phyloP scores from a whole-genome alignment of 2,888 invertebrate genomes.

The Syritta pipiens region DNA sequence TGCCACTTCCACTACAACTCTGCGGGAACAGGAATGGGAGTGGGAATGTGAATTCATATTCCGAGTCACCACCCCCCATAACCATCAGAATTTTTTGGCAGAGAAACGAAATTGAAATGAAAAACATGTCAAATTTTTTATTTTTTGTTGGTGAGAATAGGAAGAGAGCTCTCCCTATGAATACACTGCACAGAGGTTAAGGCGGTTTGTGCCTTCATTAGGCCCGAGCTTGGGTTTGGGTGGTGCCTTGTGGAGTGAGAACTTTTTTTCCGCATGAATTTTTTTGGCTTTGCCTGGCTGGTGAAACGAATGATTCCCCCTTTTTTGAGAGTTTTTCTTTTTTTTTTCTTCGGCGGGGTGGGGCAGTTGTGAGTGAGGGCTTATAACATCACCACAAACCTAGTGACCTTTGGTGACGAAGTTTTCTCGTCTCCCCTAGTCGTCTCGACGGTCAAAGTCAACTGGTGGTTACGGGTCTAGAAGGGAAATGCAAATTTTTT shows the following conservation, averaged over 20 bases:
- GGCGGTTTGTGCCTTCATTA: slow-evolving; percentile 31
- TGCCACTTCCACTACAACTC: background rate
- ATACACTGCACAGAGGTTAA: slow-evolving; percentile 5
- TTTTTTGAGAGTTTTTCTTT: background rate
- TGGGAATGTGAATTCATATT: slow-evolving; percentile 46
- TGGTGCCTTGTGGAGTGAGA: too few relatives aligned
- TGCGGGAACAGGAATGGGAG: too few relatives aligned
- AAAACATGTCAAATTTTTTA: slow-evolving; percentile 59
- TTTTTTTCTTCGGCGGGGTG: slow-evolving; percentile 6
- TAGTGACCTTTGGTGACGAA: slow-evolving; percentile 3
- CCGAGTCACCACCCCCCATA: background rate
- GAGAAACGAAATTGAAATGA: slow-evolving; percentile 55
- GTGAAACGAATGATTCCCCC: too few relatives aligned
- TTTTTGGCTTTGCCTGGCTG: too few relatives aligned
- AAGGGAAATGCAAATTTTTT: slow-evolving; percentile 1
- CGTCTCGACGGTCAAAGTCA: slow-evolving; percentile 13
- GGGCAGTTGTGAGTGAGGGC: slow-evolving; percentile 2
- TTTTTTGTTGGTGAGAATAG: background rate
- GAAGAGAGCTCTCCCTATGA: slow-evolving; percentile 5
- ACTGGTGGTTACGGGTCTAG: slow-evolving; percentile 10
- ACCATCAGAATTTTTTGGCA: slow-evolving; percentile 42
- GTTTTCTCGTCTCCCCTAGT: slow-evolving; percentile 7
- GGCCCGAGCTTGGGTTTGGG: background rate
- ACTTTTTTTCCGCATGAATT: too few relatives aligned
- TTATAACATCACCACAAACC: slow-evolving; percentile 11